phyloP scores from a whole-genome alignment of 2,888 invertebrate genomes.

The Loripinus fragilis region DNA sequence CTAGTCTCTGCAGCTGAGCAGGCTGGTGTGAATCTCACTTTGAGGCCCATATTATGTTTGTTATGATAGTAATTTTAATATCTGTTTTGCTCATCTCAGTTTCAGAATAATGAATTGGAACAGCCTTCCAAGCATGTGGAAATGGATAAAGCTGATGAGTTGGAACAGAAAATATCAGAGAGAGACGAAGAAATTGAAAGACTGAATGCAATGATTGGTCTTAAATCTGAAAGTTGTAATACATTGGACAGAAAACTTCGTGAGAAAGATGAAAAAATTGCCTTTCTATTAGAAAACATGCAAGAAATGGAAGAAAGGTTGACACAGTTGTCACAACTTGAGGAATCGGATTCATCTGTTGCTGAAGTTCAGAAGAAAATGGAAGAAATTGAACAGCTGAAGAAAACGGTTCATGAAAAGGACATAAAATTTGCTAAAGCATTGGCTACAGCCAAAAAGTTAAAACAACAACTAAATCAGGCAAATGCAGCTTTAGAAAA shows the following conservation, averaged over 20 bases:
- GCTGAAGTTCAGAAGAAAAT: slow-evolving; percentile 49
- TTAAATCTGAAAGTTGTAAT: slow-evolving; percentile 2
- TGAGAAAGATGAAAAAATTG: slow-evolving; percentile 72
- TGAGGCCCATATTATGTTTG: no score
- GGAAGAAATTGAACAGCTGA: slow-evolving; percentile 48
- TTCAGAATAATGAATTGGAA: background rate
- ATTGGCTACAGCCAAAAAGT: slow-evolving; percentile 77
- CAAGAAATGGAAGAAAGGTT: slow-evolving; percentile 76
- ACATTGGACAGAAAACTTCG: slow-evolving; percentile 37
- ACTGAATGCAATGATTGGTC: slow-evolving; percentile 14
- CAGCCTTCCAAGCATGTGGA: no score
- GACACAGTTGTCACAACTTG: slow-evolving; percentile 54
- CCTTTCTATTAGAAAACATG: slow-evolving; percentile 72
- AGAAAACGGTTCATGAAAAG: slow-evolving; percentile 65
- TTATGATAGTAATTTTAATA: no score
- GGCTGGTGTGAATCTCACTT: no score
- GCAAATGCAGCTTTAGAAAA: slow-evolving; percentile 54
- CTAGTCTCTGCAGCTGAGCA: no score
- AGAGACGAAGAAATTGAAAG: slow-evolving; percentile 23
- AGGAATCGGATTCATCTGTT: slow-evolving; percentile 2
- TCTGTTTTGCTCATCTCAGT: background rate
- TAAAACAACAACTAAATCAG: slow-evolving; percentile 74
- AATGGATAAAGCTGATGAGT: background rate
- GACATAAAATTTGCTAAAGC: slow-evolving; percentile 75
- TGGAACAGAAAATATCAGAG: slow-evolving; percentile 8